Percentiles rank a stretch among this genome's conserved stretches.
phyloP scores from a whole-genome alignment of 23 tunicate species.

The Aplidium turbinatum region DNA sequence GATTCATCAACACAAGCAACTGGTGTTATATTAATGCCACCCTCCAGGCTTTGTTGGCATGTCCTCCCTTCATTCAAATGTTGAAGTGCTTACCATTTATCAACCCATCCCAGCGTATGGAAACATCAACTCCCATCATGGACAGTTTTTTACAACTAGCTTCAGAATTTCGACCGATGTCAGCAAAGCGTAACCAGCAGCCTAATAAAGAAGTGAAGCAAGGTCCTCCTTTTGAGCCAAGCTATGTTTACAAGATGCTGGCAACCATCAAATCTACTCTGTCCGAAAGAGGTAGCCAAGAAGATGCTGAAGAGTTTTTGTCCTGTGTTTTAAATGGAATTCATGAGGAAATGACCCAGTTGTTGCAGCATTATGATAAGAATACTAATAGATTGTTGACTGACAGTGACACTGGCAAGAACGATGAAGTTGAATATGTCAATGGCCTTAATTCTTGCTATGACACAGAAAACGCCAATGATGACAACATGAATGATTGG shows the following conservation, averaged over 20 bases:
- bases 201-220: slow-evolving; percentile 57
- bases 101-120: neutral
- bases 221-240: slow-evolving; percentile 74
- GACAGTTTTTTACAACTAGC: slow-evolving; percentile 85
- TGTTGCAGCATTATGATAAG: neutral
- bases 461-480: slow-evolving; percentile 19
- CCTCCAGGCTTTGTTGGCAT: slow-evolving; percentile 72
- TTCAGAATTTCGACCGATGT: slow-evolving; percentile 77
- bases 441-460: slow-evolving; percentile 34
- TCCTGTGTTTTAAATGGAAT: slow-evolving; percentile 82
- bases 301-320: slow-evolving; percentile 90
- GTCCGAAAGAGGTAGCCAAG: slow-evolving; percentile 76
- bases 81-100: slow-evolving; percentile 53
- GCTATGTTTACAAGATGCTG: slow-evolving; percentile 81
- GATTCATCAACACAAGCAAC: slow-evolving; percentile 81
- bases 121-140: slow-evolving; percentile 68
- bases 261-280: slow-evolving; percentile 44
- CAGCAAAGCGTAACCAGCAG: slow-evolving; percentile 52
- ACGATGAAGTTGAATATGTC: neutral
- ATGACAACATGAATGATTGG: slow-evolving; percentile 58
- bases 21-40: slow-evolving; percentile 95
- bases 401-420: neutral
- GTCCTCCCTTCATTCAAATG: slow-evolving; percentile 82
- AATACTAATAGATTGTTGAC: neutral
- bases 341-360: slow-evolving; percentile 84